Evolutionary conservation across 2,797 vertebrate species (phyloP), one percentile per base, ranked within the genome.

Genomic region (Hemibagrus guttatus): DNA sequence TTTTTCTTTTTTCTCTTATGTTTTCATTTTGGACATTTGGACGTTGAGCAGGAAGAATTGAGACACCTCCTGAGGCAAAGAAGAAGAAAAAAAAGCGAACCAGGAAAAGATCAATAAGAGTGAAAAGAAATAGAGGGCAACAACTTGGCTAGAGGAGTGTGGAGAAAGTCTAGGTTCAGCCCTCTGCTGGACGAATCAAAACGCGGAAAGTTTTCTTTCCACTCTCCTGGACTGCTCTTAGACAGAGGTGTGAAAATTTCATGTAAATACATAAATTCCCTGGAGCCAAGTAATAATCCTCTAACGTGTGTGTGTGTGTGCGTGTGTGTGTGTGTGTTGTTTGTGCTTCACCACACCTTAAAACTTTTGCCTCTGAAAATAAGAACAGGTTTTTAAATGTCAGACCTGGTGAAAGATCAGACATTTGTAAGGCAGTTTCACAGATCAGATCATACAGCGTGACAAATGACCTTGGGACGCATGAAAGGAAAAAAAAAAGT

Each of bases 51-150:
- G 91, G 92, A 93, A 92, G 92, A 90, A 95, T 92, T 92, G 94
- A 95, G 94, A 94, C 92, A 92, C 92, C 91, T 90, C 87, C 75
- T 68, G 31, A 92, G 92, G 94, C 91, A 91, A 59, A 54, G 16
- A 42, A 46, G 54, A 21, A 63, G 21, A 39, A 68, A 39, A 74
- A 46, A 76, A 80, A 89, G 92, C 90, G 90, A 91, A 93, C 46
- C 26, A 91, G 91, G 93, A 91, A 93, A 94, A 93, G 39, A 95
- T 95, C 94, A 93, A 95, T 94, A 94, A 68, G 89, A 89, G 92
- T 91, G 91, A 94, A 49, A 26, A 28, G 23, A 63, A 81, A 81
- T 19, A 42, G 14, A 68, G 56, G 19, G 46, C 5, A 56, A 79
- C 26, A 56, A 61, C 63, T 63, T 12, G 2, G 42, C 39, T n/a